Percentiles rank a stretch among this genome's conserved stretches.
Conservation (phyloP, 2,797 vertebrate genomes). For the Danio choprae region DNA sequence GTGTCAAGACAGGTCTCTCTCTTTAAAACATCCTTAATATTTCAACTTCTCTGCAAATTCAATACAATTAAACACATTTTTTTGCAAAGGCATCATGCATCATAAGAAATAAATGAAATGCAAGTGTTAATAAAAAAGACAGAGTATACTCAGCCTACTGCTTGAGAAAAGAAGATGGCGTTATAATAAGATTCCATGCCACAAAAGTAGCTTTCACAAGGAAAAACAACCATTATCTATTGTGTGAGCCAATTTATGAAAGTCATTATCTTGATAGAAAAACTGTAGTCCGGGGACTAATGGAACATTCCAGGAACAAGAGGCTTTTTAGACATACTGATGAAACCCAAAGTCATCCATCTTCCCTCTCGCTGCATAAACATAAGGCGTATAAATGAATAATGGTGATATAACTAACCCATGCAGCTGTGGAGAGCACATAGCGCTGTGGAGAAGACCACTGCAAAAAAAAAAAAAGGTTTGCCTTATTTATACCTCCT, state of each 20-base stretch:
- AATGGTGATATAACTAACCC: conserved; percentile 55
- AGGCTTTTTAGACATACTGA: conserved; percentile 57
- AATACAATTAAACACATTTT: background rate
- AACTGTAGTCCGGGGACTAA: conserved; percentile 57
- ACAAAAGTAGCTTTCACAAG: conserved; percentile 30
- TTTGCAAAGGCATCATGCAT: background rate
- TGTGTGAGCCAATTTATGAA: conserved; percentile 51
- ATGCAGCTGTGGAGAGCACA: conserved; percentile 45
- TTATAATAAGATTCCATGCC: conserved; percentile 39
- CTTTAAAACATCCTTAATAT: too few relatives aligned
- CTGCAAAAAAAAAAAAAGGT: conserved; percentile 28
- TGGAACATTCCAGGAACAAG: conserved; percentile 61
- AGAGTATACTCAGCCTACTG: background rate
- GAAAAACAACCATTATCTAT: conserved; percentile 49
- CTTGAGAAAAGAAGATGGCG: conserved; percentile 20
- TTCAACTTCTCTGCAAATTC: background rate
- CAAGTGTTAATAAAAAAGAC: conserved; percentile 11
- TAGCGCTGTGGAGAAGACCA: conserved; percentile 36
- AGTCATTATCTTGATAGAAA: conserved; percentile 58
- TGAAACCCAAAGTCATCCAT: conserved; percentile 61
- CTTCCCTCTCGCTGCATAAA: conserved; percentile 60
- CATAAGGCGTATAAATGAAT: conserved; percentile 63
- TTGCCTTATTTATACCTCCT: conserved; percentile 47
- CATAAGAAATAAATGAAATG: background rate
- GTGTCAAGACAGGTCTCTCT: too few relatives aligned